Evolutionary conservation across 1,140 invertebrate genomes (phyloP).

Genomic region (Sipha flava): DNA sequence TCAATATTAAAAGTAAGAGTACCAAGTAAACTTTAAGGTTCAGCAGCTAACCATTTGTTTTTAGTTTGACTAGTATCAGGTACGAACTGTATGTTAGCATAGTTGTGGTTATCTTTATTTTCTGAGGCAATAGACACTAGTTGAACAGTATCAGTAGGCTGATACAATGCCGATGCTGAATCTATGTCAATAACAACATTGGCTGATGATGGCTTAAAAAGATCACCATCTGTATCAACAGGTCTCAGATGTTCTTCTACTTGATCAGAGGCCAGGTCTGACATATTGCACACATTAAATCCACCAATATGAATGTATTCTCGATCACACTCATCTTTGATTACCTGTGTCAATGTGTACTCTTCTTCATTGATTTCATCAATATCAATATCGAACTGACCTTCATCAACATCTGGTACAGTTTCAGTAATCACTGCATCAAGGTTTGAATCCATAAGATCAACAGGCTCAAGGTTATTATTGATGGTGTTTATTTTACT

Average conservation of each 20-base stretch:
- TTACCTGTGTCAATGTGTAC: background rate
- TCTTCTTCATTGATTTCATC: background rate
- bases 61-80: background rate
- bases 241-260: background rate
- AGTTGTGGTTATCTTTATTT: background rate
- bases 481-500: background rate
- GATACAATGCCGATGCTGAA: constrained; percentile 8
- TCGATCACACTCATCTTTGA: constrained; percentile 8
- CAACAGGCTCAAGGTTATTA: background rate
- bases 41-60: constrained; percentile 12
- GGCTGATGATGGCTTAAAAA: background rate
- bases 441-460: background rate
- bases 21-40: background rate
- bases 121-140: constrained; percentile 8
- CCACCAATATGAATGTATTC: constrained; percentile 18
- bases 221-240: constrained; percentile 11
- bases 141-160: background rate
- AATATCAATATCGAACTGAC: background rate
- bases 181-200: constrained; percentile 27
- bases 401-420: background rate
- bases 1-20: background rate
- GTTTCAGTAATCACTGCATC: background rate
- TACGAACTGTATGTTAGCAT: background rate
- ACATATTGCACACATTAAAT: constrained; percentile 1
- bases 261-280: background rate